These are phyloP conservation scores for Pelagia noctiluca DNA, from an alignment of 30 jellyfish, hydroid and myxozoan species.

Conservation along the genomic window DNA sequence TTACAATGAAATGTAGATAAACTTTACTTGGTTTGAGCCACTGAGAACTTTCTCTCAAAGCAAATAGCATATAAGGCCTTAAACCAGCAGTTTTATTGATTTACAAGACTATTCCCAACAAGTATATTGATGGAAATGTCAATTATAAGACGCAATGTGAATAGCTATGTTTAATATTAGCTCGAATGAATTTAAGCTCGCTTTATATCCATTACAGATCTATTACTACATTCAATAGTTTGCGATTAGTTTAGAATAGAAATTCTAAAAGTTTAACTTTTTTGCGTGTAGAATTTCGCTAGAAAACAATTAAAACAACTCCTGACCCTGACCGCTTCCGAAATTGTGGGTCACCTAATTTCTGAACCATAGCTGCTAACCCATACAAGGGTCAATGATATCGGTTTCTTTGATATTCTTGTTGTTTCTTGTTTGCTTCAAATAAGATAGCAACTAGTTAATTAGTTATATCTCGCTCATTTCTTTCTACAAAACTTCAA, in stretches of 20 bases:
- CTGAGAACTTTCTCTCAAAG: neutral
- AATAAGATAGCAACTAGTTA: too few species aligned
- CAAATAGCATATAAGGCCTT: neutral
- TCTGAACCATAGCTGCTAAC: neutral
- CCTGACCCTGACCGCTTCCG: neutral
- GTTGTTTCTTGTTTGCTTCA: too few species aligned
- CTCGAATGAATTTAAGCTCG: too few species aligned
- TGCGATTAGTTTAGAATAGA: too few species aligned
- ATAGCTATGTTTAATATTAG: neutral
- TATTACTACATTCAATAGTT: too few species aligned
- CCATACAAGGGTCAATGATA: slow-evolving; percentile 9
- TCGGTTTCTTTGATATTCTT: too few species aligned
- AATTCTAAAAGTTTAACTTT: too few species aligned
- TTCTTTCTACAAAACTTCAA: too few species aligned
- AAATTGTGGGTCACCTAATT: slow-evolving; percentile 9
- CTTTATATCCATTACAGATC: too few species aligned
- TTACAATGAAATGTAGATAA: neutral
- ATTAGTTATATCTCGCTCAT: too few species aligned
- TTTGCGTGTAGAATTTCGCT: too few species aligned
- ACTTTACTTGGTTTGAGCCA: too few species aligned
- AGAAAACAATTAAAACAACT: neutral
- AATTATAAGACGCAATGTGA: slow-evolving; percentile 5
- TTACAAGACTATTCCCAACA: neutral
- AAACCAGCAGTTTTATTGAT: neutral
- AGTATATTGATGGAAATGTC: neutral